Conservation (phyloP, 2,797 vertebrate genomes). For the Knipowitschia caucasica region DNA sequence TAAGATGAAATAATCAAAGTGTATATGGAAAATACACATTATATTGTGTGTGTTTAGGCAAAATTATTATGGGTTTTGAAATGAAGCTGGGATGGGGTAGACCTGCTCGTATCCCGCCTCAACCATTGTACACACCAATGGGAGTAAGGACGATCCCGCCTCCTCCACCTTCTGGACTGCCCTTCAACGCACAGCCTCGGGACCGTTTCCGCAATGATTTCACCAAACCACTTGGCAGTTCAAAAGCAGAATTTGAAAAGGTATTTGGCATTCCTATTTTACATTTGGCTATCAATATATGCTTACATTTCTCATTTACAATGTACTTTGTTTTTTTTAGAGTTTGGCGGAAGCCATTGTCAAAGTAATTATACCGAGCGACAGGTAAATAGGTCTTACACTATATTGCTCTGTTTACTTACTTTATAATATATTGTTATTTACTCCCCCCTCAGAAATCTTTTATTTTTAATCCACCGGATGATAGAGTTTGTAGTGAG, state of each 20-base stretch:
- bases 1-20: background rate
- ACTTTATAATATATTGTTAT: conserved; percentile 4
- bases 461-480: conserved; percentile 81
- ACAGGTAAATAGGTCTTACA: conserved; percentile 82
- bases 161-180: conserved; percentile 80
- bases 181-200: conserved; percentile 81
- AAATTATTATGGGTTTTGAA: conserved; percentile 82
- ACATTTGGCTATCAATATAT: conserved; percentile 12
- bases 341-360: conserved; percentile 86
- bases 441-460: conserved; percentile 75
- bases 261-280: conserved; percentile 51
- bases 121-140: conserved; percentile 80
- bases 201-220: conserved; percentile 82
- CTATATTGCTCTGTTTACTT: conserved; percentile 32
- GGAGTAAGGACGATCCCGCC: conserved; percentile 76
- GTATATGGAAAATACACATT: background rate
- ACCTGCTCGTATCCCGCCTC: conserved; percentile 80
- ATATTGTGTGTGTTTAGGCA: conserved; percentile 60
- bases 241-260: conserved; percentile 79
- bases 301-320: too few species aligned
- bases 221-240: conserved; percentile 73
- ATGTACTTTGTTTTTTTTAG: too few species aligned
- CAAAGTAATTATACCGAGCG: conserved; percentile 86
- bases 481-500: conserved; percentile 87
- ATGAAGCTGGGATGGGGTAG: conserved; percentile 85